Evolutionary conservation across 2,888 invertebrate species (phyloP).

Genomic region (Xestia rhomboidea): DNA sequence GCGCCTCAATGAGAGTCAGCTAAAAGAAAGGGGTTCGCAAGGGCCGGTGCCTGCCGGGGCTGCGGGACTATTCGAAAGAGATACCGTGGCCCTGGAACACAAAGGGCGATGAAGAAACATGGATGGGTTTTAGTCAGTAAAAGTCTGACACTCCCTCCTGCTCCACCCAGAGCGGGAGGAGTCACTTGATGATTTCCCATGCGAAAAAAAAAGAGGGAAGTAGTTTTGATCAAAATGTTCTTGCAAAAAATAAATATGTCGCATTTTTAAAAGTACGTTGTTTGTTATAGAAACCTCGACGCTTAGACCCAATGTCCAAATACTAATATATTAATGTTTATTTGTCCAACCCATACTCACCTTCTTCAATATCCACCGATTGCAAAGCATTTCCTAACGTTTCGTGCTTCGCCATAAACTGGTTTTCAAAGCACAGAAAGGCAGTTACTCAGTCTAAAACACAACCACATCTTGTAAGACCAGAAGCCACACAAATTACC

Average conservation of each 20-base stretch:
- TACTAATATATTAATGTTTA: too few relatives aligned
- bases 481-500: background rate
- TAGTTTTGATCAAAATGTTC: background rate
- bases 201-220: too few relatives aligned
- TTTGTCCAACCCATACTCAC: background rate
- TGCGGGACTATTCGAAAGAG: too few relatives aligned
- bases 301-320: background rate
- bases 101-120: too few relatives aligned
- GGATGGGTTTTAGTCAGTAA: too few relatives aligned
- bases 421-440: background rate
- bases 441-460: background rate
- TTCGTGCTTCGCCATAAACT: background rate
- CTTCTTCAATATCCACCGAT: background rate
- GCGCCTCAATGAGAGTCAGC: too few relatives aligned
- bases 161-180: too few relatives aligned
- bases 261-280: background rate
- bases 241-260: background rate
- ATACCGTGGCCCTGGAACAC: too few relatives aligned
- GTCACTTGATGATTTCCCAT: too few relatives aligned
- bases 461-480: background rate
- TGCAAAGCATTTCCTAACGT: background rate
- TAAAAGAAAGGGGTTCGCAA: too few relatives aligned
- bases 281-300: background rate
- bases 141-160: too few relatives aligned
- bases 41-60: too few relatives aligned